These are phyloP conservation scores for Cairina moschata DNA, from an alignment of 2,113 vertebrate genomes.

Conservation along the genomic window DNA sequence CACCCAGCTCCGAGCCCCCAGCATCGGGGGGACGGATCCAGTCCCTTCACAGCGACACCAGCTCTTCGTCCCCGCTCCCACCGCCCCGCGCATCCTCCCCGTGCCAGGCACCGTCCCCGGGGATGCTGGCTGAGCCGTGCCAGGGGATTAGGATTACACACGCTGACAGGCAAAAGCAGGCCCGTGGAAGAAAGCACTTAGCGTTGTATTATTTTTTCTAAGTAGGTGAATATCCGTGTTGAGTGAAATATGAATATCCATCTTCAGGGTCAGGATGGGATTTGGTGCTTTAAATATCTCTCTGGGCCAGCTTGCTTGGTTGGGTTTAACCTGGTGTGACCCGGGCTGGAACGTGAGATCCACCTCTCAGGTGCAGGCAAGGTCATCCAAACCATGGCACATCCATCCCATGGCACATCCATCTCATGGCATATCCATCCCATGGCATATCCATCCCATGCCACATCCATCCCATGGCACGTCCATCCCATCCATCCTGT, in stretches of 20 bases:
- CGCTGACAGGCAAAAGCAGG: slow-evolving; percentile 30
- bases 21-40: not conserved
- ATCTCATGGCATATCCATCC: not conserved
- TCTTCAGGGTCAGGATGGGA: slow-evolving; percentile 56
- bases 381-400: not conserved
- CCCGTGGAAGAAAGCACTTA: slow-evolving; percentile 50
- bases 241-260: slow-evolving; percentile 62
- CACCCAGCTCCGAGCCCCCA: not conserved
- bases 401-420: not conserved
- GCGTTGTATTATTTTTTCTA: slow-evolving; percentile 34
- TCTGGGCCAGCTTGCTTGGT: fast-evolving
- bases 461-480: not conserved
- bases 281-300: slow-evolving; percentile 55
- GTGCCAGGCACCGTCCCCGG: not conserved
- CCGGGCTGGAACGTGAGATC: not conserved
- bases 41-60: not conserved
- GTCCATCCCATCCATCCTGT: not conserved
- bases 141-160: slow-evolving; percentile 48
- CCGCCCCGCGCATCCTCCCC: not conserved
- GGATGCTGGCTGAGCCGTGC: not conserved
- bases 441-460: not conserved
- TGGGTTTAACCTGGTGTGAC: slow-evolving; percentile 36
- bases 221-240: slow-evolving; percentile 52
- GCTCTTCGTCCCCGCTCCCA: not conserved
- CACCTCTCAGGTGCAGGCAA: not conserved